Percentiles rank a stretch among this genome's conserved stretches.
Evolutionary conservation across 2,888 invertebrate genomes (phyloP).

Genomic region (Drosophila incognita): DNA sequence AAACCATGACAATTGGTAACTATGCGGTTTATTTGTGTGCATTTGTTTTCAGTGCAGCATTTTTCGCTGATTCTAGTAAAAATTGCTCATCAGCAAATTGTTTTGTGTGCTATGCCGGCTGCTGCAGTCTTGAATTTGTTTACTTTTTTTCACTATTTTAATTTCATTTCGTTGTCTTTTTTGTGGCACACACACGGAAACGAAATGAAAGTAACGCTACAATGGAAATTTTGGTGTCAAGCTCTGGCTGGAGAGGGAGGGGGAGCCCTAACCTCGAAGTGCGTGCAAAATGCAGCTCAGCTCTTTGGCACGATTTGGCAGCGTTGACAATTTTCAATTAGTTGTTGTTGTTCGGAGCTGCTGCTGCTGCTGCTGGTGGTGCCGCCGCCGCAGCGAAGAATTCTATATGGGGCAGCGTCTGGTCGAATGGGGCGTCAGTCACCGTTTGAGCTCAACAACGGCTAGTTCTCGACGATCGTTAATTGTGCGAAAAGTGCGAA

Average conservation of each 20-base stretch:
- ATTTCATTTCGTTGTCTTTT: slow-evolving; percentile 9
- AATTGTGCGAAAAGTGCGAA: not conserved
- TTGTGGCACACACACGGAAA: slow-evolving; percentile 69
- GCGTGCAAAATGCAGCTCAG: slow-evolving; percentile 55
- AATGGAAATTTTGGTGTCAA: slow-evolving; percentile 36
- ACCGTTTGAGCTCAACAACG: slow-evolving; percentile 51
- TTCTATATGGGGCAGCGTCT: slow-evolving; percentile 75
- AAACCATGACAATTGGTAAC: not conserved
- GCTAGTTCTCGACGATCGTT: slow-evolving; percentile 33
- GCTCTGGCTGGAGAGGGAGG: not conserved
- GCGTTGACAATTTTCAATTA: slow-evolving; percentile 32
- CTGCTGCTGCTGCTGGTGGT: slow-evolving; percentile 1
- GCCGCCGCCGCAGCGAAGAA: slow-evolving; percentile 44
- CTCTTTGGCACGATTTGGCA: slow-evolving; percentile 53
- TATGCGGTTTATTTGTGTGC: not conserved
- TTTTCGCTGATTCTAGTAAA: slow-evolving; percentile 67
- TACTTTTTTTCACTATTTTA: not conserved
- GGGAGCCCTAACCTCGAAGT: slow-evolving; percentile 26
- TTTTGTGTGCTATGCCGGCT: slow-evolving; percentile 38
- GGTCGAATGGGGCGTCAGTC: slow-evolving; percentile 63
- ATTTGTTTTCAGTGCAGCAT: slow-evolving; percentile 62
- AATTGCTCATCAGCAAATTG: slow-evolving; percentile 54
- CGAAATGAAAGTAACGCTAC: slow-evolving; percentile 26
- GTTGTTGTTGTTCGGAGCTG: slow-evolving; percentile 10
- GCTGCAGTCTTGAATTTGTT: slow-evolving; percentile 11